Base-by-base conservation (phyloP, 1,140 invertebrate species). In the Drosophila ohnishii region DNA sequence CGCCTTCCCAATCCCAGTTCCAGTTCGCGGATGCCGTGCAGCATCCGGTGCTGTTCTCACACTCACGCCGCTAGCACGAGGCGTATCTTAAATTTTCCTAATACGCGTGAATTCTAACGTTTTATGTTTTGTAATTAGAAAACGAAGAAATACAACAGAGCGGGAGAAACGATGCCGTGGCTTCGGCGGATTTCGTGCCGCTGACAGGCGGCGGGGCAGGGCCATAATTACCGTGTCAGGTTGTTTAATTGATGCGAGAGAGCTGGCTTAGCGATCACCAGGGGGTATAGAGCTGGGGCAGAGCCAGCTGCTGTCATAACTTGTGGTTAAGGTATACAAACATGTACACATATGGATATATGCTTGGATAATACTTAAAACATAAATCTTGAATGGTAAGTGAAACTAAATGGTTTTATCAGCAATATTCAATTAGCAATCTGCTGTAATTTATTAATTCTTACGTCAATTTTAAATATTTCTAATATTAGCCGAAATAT, bases 91-190 rank as follows among this genome's bases (percentile, higher is more conserved):
- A 89, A 89, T 88, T 88, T 88, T 89, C 80, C 71, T 89, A 88
- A 88, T 88, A 88, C 87, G 84, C 84, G 80, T 88, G 84, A 88
- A 84, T 89, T 89, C 74, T 61, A 84, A 84, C 80, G 79, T 84
- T 88, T 80, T 84, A 84, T 88, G 83, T 88, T 84, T 80, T 66
- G 84, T 89, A 88, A 89, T 88, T 88, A 88, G 80, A 89, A 88
- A 71, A 53, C 70, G 56, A 66, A 59, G 44, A 35, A 61, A 72
- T 48, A 44, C 16, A 40, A 55, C 61, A 7, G n/a, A 16, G 35
- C 13, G 42, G 28, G 25, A 19, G 45, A 42, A 37, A 16, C 44
- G 28, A 30, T 45, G 61, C 47, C 57, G 44, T 71, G 60, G 42
- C 45, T 30, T 48, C 19, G 28, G 10, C 30, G 45, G 45, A 42